These are phyloP conservation scores for Cheilosia grossa DNA, from an alignment of 2,888 invertebrate genomes.

Conservation along the genomic window DNA sequence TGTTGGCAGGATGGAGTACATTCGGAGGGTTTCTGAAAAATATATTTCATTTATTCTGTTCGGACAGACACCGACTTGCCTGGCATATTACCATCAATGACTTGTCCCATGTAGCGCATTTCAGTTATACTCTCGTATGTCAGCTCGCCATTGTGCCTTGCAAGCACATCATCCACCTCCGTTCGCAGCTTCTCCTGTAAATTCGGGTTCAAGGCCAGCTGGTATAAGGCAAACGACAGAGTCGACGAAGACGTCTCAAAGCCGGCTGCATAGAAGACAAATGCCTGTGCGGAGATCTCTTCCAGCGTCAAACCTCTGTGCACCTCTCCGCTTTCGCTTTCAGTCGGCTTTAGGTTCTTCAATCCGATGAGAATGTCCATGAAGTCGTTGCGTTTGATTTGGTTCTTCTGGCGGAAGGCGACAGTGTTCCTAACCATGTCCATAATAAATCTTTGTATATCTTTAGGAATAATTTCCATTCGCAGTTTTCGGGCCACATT, in stretches of 20 bases:
- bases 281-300: slow-evolving; percentile 84
- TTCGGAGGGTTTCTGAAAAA: slow-evolving; percentile 14
- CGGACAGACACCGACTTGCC: background rate
- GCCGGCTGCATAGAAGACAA: slow-evolving; percentile 85
- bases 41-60: background rate
- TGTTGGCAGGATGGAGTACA: background rate
- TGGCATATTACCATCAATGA: slow-evolving; percentile 80
- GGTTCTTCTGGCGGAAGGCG: slow-evolving; percentile 79
- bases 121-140: slow-evolving; percentile 83
- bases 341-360: slow-evolving; percentile 77
- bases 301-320: slow-evolving; percentile 78
- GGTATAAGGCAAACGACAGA: slow-evolving; percentile 84
- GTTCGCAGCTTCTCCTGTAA: slow-evolving; percentile 82
- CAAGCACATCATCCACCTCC: slow-evolving; percentile 82
- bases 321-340: background rate
- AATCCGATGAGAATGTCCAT: slow-evolving; percentile 83
- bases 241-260: slow-evolving; percentile 85
- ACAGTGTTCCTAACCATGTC: slow-evolving; percentile 82
- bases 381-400: slow-evolving; percentile 83
- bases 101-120: slow-evolving; percentile 84
- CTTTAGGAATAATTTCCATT: slow-evolving; percentile 40
- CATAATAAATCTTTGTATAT: slow-evolving; percentile 78
- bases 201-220: slow-evolving; percentile 83
- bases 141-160: slow-evolving; percentile 80
- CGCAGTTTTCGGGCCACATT: slow-evolving; percentile 70